Evolutionary conservation across 1,140 invertebrate genomes (phyloP), one percentile per base, ranked within the genome.

Genomic region (Palaemon carinicauda): DNA sequence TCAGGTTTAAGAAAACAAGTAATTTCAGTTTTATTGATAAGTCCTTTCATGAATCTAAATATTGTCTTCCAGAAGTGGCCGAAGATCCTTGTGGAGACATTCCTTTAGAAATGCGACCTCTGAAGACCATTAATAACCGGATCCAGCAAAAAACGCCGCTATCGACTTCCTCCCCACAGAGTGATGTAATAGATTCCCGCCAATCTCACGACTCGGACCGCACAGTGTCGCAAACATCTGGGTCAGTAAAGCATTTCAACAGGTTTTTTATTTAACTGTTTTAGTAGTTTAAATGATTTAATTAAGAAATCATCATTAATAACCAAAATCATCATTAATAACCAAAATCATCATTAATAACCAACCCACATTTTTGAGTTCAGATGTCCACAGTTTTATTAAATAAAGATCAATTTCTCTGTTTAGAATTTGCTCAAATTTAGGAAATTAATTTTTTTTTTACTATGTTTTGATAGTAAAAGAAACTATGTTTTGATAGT

Each of bases 171-270:
- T 88, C 89, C 81, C 86, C 81, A 19, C 89, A 88, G 21, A 89
- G 89, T 75, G 86, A 89, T 77, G 79, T 89, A 24, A 87, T 89
- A 9, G 89, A 88, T 50, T 85, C 87, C n/a, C 77, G 87, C 2
- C 87, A 88, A 65, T 88, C 87, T 10, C 87, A 88, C 80, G 87
- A 89, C 74, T 89, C 89, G 29, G 89, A 89, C 65, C 86, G 89
- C 31, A 89, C 89, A 15, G 87, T 89, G 51, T 89, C 89, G 27
- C 82, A 83, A 50, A 88, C 87, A 17, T 89, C 89, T 73, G 89
- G 89, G 89, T 89, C 80, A 41, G 86, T 82, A 51, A 15, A 17
- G 17, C 21, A 14, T n/a, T 33, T 65, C 1, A 41, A 31, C 15
- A 29, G 31, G 41, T 69, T 0, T 69, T 12, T 79, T 4, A 10